phyloP scores from a whole-genome alignment of 2,888 invertebrate species.

The Amphipoea oculea region DNA sequence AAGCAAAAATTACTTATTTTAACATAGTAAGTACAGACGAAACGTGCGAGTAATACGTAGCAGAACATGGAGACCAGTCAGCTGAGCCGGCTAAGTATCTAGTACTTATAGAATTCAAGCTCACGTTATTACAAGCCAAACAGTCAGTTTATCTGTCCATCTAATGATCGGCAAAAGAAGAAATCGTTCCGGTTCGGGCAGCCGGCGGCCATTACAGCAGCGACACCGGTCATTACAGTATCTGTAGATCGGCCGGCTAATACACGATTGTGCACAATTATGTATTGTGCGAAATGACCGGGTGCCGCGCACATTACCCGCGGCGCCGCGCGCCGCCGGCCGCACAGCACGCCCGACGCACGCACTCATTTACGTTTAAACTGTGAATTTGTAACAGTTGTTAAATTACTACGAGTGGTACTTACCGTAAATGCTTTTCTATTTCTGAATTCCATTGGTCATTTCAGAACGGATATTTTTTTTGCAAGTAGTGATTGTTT shows the following conservation, averaged over 20 bases:
- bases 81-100: background rate
- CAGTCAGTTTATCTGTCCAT: slow-evolving; percentile 25
- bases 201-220: slow-evolving; percentile 33
- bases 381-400: slow-evolving; percentile 26
- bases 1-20: background rate
- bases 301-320: slow-evolving; percentile 32
- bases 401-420: slow-evolving; percentile 12
- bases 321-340: background rate
- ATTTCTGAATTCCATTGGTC: background rate
- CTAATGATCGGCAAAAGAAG: slow-evolving; percentile 40
- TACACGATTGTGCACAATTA: slow-evolving; percentile 71
- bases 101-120: slow-evolving; percentile 11
- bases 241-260: slow-evolving; percentile 25
- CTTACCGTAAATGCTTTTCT: slow-evolving; percentile 7
- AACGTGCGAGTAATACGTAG: background rate
- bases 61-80: slow-evolving; percentile 18
- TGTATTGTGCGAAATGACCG: slow-evolving; percentile 74
- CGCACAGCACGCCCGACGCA: background rate
- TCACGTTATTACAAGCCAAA: slow-evolving; percentile 28
- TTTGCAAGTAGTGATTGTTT: background rate
- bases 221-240: slow-evolving; percentile 39
- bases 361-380: slow-evolving; percentile 30
- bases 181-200: slow-evolving; percentile 26
- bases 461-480: background rate
- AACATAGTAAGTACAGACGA: background rate